Evolutionary conservation across 2,113 vertebrate species (phyloP).

Genomic region (Heptranchias perlo): DNA sequence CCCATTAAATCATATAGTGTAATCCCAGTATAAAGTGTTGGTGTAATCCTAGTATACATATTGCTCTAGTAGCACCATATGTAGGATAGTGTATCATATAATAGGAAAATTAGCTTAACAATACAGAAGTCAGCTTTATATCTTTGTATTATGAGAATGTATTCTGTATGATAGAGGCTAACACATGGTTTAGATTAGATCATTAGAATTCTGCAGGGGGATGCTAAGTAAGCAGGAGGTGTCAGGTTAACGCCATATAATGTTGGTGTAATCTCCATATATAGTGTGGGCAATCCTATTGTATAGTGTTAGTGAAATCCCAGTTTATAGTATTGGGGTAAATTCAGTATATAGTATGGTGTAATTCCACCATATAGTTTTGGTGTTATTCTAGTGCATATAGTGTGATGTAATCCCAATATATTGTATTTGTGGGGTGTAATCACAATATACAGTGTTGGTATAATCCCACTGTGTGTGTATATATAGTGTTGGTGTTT

Average conservation of each 20-base stretch:
- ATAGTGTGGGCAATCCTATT: not conserved
- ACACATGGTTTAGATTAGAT: not conserved
- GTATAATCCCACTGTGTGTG: no score
- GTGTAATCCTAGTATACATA: not conserved
- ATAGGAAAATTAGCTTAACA: not conserved
- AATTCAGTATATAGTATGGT: not conserved
- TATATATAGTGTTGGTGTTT: no score
- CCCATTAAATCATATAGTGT: not conserved
- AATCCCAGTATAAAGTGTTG: not conserved
- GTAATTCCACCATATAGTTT: not conserved
- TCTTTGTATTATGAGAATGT: not conserved
- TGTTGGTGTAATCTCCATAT: not conserved
- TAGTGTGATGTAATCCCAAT: not conserved
- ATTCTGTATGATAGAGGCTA: not conserved
- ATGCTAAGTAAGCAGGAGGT: not conserved
- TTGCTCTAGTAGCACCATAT: not conserved
- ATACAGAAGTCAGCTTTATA: not conserved
- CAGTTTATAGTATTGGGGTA: not conserved
- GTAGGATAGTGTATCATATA: not conserved
- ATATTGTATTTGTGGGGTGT: not conserved
- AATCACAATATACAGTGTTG: no score
- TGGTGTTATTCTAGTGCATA: not conserved
- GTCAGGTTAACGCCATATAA: not conserved
- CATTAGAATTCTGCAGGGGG: not conserved
- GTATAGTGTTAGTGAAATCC: not conserved